Evolutionary conservation across 1,140 invertebrate species (phyloP), one percentile per base, ranked within the genome.

Genomic region (Heterodera schachtii): DNA sequence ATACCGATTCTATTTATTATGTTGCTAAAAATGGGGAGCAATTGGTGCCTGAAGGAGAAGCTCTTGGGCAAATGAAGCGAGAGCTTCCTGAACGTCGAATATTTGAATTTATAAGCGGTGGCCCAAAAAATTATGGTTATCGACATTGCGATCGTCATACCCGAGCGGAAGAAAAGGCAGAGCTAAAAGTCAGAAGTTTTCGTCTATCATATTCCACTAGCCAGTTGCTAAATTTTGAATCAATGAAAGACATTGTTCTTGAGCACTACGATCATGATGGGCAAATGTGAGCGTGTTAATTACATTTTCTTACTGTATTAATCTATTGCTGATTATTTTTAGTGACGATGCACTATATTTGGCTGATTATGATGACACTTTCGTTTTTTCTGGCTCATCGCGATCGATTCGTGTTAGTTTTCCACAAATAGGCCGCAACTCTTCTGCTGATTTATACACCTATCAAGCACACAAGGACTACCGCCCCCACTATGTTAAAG

Each of bases 401-500:
- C 31, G 31, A 31, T 31, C 31, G 31, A 31, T 31, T n/a, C n/a
- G 70, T 19, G 21, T 46, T 21, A 19, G 16, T 21, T 75, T 75
- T 19, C 73, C 73, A 2, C 73, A 75, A 75, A 75, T 76, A 6
- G 75, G 52, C 4, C 52, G 75, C 31, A 76, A 7, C 3, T 8
- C 5, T 3, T 13, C 5, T 11, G 8, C 75, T 1, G 75, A 76
- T 19, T 21, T 76, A 4, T 76, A 64, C 75, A 76, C 75, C 8
- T 19, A 70, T 31, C 13, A 43, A 2, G 66, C 66, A 3, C 75
- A 70, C 11, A 76, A 76, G 19, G 52, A 76, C 6, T 76, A 76
- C n/a, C 75, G 75, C 8, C 75, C 75, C 2, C 41, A 44, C n/a
- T 76, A 64, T 47, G 66, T 70, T 7, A 76, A 76, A 31, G 75